These are phyloP conservation scores for Mormoops blainvillei DNA, from an alignment of 2,113 vertebrate genomes.

Conservation along the genomic window DNA sequence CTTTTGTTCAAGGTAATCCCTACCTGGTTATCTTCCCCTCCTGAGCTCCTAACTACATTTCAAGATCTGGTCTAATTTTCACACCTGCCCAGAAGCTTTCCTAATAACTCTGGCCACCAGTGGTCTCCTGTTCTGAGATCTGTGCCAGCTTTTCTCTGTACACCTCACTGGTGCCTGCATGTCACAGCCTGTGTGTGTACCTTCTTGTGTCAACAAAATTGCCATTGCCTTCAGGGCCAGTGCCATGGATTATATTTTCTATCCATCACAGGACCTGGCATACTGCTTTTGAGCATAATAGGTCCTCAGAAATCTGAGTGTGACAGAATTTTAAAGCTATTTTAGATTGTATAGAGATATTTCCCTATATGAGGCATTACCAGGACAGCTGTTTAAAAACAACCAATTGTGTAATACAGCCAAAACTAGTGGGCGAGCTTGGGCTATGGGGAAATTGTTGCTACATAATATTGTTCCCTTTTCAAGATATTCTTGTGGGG, in stretches of 20 bases:
- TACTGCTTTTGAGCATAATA: not conserved
- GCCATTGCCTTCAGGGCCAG: not conserved
- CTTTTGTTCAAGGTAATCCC: not conserved
- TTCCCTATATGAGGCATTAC: not conserved
- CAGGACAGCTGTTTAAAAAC: not conserved
- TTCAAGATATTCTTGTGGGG: not conserved
- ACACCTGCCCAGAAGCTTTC: not conserved
- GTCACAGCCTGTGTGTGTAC: not conserved
- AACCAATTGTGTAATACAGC: not conserved
- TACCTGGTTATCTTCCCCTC: not conserved
- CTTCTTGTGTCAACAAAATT: not conserved
- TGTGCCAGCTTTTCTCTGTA: not conserved
- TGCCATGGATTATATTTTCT: not conserved
- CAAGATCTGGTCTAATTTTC: not conserved
- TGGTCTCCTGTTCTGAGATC: not conserved
- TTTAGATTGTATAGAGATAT: not conserved
- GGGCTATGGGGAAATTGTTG: not conserved
- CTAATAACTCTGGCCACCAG: not conserved
- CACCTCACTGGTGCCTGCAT: not conserved
- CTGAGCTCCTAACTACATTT: not conserved
- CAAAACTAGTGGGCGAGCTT: not conserved
- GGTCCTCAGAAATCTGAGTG: not conserved
- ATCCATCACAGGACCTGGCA: not conserved
- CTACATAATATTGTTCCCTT: not conserved
- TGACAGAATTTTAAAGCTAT: not conserved